phyloP scores from a whole-genome alignment of 2,113 vertebrate species.

The Gymnobelideus leadbeateri region DNA sequence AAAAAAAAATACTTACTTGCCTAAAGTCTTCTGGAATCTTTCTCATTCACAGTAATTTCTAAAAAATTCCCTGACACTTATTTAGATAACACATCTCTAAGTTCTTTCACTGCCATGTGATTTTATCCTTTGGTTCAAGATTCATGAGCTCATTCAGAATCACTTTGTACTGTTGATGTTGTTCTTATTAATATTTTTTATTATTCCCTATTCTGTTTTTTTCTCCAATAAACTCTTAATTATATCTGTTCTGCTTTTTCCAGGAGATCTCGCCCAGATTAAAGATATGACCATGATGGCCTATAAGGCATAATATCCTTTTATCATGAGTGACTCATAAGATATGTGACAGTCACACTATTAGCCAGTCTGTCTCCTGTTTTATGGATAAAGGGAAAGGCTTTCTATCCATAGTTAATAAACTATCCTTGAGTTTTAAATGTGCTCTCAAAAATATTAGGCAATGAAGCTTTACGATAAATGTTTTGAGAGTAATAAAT shows the following conservation, averaged over 20 bases:
- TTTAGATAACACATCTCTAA: no score
- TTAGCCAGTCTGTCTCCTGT: neutral
- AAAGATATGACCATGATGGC: neutral
- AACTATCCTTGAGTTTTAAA: neutral
- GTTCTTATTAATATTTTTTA: neutral
- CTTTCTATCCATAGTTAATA: neutral
- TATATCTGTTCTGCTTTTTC: neutral
- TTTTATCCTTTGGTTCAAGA: neutral
- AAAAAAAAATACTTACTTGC: no score
- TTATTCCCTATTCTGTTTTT: neutral
- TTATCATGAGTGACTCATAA: neutral
- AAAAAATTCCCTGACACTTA: no score
- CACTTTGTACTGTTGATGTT: neutral
- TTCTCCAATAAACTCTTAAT: neutral
- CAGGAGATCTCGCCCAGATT: neutral
- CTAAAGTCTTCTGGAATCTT: no score
- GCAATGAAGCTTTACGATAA: conserved; percentile 2
- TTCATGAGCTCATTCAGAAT: neutral
- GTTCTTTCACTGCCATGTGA: no score
- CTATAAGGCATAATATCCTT: neutral
- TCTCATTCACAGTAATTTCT: no score
- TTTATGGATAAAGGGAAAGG: neutral
- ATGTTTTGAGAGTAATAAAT: neutral
- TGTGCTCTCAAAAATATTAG: neutral
- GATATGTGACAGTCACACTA: neutral